Evolutionary conservation across 2,113 vertebrate genomes (phyloP).

Genomic region (Scytalopus superciliaris): DNA sequence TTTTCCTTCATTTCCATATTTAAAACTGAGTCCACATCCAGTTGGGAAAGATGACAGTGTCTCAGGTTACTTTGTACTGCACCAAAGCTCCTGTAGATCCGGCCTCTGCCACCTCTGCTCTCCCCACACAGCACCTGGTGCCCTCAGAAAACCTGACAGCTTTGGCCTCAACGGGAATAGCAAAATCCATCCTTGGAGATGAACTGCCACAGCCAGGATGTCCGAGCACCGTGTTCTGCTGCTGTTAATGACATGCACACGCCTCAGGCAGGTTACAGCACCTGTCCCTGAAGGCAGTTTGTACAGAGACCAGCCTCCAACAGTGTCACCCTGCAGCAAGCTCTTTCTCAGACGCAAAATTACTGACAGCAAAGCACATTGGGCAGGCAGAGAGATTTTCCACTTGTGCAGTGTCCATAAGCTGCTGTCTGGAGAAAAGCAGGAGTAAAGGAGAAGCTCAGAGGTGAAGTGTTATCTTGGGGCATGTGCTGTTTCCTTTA

Average conservation of each 20-base stretch:
- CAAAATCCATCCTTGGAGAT: neutral
- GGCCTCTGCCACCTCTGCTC: neutral
- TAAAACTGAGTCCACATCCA: neutral
- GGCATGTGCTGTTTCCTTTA: neutral
- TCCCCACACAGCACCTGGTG: neutral
- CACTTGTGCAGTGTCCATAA: neutral
- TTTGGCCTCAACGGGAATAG: neutral
- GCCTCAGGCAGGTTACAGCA: neutral
- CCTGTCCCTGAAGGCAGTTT: neutral
- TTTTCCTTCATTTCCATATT: neutral
- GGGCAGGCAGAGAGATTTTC: neutral
- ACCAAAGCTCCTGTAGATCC: neutral
- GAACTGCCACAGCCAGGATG: neutral
- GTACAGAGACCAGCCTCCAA: neutral
- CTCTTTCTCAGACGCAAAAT: neutral
- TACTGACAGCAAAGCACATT: fast-evolving
- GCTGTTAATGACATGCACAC: fast-evolving
- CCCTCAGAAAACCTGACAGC: neutral
- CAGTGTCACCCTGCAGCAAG: fast-evolving
- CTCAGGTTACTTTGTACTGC: neutral
- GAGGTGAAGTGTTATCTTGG: neutral
- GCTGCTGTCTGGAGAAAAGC: neutral
- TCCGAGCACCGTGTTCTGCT: neutral
- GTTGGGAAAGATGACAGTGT: neutral
- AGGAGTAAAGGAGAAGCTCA: neutral